Evolutionary conservation across 2,888 invertebrate genomes (phyloP), one percentile per base, ranked within the genome.

Genomic region (Epinotia bilunana): DNA sequence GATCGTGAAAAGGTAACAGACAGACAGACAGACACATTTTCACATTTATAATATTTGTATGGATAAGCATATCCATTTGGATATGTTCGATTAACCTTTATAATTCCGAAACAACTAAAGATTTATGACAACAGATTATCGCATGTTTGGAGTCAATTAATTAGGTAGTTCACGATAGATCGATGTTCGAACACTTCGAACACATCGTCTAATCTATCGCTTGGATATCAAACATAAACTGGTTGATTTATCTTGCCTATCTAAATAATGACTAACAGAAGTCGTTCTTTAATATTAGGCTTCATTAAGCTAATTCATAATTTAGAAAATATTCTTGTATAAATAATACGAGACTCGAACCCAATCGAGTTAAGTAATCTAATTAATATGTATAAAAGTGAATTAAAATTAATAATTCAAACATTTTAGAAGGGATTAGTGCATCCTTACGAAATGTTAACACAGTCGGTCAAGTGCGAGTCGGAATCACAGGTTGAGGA

Each of bases 351-450:
- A 55, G 67, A n/a, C 18, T 23, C 63, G 46, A 62, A 20, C 13
- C 28, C 62, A 49, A 69, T 69, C 13, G 43, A 61, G 58, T 71
- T 71, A 18, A 74, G 64, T 69, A 63, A 74, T 61, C 70, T 63
- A 60, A 71, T 74, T 60, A 2, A 71, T 64, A 74, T 64, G 18
- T 64, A 74, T 43, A 74, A 61, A 74, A 64, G 53, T 60, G 71
- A 64, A 64, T 60, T 58, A 60, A 60, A 70, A 64, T 73, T 28
- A 74, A 74, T 70, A 64, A 74, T 70, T 58, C 46, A 74, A 53
- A 53, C 3, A 20, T 64, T 20, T 68, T 49, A 5, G 12, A 60
- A 61, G 46, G 69, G 28, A 55, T 68, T 61, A 61, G 60, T 61
- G 43, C 58, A 60, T 74, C 74, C 74, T 33, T 11, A 70, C 64